Percentiles rank a stretch among this genome's conserved stretches.
These are phyloP conservation scores for Neocrepidodera transversa DNA, from an alignment of 2,888 invertebrate species.

Conservation along the genomic window DNA sequence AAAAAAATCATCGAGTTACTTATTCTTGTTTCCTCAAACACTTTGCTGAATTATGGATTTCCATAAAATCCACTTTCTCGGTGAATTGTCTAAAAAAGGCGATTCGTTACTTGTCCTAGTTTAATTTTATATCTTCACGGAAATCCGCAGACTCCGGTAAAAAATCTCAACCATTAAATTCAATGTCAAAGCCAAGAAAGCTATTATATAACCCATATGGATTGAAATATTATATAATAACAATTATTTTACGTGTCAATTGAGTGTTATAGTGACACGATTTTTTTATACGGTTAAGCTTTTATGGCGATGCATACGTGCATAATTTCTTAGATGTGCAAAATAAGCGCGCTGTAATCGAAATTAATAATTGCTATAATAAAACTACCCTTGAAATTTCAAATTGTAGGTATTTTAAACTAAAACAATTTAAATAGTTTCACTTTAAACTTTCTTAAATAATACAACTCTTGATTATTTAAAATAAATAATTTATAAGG, in stretches of 20 bases:
- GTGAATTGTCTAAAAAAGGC: not conserved
- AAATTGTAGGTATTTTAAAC: not conserved
- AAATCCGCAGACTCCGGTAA: slow-evolving; percentile 16
- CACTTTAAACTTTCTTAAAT: too few species aligned
- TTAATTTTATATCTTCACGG: slow-evolving; percentile 17
- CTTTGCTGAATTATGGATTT: not conserved
- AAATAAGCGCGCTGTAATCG: slow-evolving; percentile 31
- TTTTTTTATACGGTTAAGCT: slow-evolving; percentile 35
- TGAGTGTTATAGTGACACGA: slow-evolving; percentile 35
- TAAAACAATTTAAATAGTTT: too few species aligned
- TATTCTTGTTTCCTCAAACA: not conserved
- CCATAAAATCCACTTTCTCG: slow-evolving; percentile 4
- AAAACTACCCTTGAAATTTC: slow-evolving; percentile 5
- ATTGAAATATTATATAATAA: slow-evolving; percentile 39
- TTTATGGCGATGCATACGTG: slow-evolving; percentile 37
- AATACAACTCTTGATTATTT: too few species aligned
- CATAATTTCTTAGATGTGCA: slow-evolving; percentile 37
- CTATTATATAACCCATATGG: slow-evolving; percentile 33
- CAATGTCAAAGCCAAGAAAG: slow-evolving; percentile 38
- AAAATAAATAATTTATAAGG: too few species aligned
- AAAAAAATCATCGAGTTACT: not conserved
- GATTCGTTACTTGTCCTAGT: slow-evolving; percentile 14
- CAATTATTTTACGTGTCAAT: slow-evolving; percentile 35
- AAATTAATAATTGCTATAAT: slow-evolving; percentile 33
- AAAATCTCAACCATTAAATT: slow-evolving; percentile 28